phyloP scores from a whole-genome alignment of 1,140 invertebrate genomes.

The Anoplophora glabripennis region DNA sequence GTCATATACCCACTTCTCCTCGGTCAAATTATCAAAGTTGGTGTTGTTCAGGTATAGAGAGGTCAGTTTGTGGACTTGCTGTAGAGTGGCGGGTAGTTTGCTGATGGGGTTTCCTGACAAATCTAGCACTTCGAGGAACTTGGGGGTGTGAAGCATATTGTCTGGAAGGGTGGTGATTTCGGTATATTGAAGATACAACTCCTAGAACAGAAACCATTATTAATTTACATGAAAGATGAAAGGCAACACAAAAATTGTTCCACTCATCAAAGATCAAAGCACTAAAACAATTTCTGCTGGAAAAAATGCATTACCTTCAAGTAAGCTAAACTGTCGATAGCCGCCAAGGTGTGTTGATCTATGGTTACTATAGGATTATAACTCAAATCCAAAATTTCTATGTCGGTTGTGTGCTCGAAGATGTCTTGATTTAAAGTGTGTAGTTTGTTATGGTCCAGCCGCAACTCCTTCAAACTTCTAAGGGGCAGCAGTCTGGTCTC shows the following conservation, averaged over 20 bases:
- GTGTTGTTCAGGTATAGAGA: constrained; percentile 66
- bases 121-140: constrained; percentile 61
- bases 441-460: constrained; percentile 64
- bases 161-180: constrained; percentile 59
- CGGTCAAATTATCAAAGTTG: constrained; percentile 56
- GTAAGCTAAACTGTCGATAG: constrained; percentile 59
- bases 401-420: constrained; percentile 63
- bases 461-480: constrained; percentile 57
- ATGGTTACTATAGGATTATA: constrained; percentile 65
- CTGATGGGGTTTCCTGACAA: constrained; percentile 66
- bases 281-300: no score
- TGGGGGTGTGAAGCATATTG: constrained; percentile 63
- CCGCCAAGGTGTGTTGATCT: constrained; percentile 58
- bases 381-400: constrained; percentile 64
- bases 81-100: constrained; percentile 58
- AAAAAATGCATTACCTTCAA: constrained; percentile 57
- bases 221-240: no score
- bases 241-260: no score
- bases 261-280: no score
- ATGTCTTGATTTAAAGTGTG: constrained; percentile 65
- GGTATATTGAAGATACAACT: constrained; percentile 67
- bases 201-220: constrained; percentile 49
- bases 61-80: constrained; percentile 57
- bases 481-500: constrained; percentile 51
- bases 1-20: constrained; percentile 43